phyloP scores from a whole-genome alignment of 1,140 invertebrate species.

The Agrypnia vestita region DNA sequence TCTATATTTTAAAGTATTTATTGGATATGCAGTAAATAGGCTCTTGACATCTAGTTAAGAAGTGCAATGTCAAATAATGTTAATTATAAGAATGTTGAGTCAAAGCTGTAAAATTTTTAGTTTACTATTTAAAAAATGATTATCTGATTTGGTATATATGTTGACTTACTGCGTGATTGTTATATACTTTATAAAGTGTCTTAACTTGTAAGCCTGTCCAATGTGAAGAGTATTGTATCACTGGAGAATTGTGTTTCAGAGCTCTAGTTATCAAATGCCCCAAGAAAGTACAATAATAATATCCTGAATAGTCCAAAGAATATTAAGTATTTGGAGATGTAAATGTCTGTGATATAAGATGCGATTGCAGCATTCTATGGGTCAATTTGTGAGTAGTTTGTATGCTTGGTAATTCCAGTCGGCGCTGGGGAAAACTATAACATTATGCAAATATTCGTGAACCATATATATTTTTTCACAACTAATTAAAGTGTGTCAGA shows the following conservation, averaged over 20 bases:
- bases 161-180: slow-evolving; percentile 55
- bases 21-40: slow-evolving; percentile 57
- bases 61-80: slow-evolving; percentile 59
- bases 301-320: slow-evolving; percentile 72
- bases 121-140: slow-evolving; percentile 53
- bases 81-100: slow-evolving; percentile 61
- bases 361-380: slow-evolving; percentile 67
- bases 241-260: slow-evolving; percentile 47
- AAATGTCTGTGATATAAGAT: slow-evolving; percentile 73
- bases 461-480: slow-evolving; percentile 61
- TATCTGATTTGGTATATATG: slow-evolving; percentile 47
- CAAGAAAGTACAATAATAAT: slow-evolving; percentile 62
- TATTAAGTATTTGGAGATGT: slow-evolving; percentile 60
- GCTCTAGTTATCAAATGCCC: slow-evolving; percentile 57
- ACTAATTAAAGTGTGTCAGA: slow-evolving; percentile 50
- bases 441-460: slow-evolving; percentile 44
- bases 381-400: slow-evolving; percentile 69
- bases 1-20: slow-evolving; percentile 56
- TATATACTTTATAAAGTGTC: slow-evolving; percentile 49
- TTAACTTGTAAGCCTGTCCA: slow-evolving; percentile 35
- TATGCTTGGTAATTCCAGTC: slow-evolving; percentile 70
- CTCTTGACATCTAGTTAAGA: slow-evolving; percentile 50
- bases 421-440: slow-evolving; percentile 36
- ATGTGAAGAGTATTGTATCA: slow-evolving; percentile 51
- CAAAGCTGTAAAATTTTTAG: slow-evolving; percentile 60